Evolutionary conservation across 2,113 vertebrate genomes (phyloP).

Genomic region (Atlantisia rogersi): DNA sequence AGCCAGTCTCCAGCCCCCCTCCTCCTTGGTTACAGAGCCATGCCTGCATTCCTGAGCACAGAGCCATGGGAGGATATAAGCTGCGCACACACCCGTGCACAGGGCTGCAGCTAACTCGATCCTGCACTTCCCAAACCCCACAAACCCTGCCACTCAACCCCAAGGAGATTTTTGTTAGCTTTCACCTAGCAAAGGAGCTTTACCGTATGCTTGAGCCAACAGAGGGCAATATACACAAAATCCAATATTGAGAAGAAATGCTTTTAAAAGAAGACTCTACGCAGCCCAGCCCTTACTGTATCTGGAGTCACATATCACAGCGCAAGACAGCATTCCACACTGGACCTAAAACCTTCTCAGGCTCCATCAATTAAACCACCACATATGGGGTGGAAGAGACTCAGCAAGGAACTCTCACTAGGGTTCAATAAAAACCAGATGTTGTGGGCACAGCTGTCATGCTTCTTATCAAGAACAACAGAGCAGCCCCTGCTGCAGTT

Average conservation of each 20-base stretch:
- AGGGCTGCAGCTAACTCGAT: neutral
- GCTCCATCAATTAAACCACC: conserved; percentile 66
- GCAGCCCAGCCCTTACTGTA: conserved; percentile 24
- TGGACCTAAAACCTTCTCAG: conserved; percentile 60
- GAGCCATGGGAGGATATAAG: neutral
- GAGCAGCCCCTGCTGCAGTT: conserved; percentile 42
- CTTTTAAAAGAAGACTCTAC: conserved; percentile 9
- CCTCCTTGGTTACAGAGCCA: neutral
- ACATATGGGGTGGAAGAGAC: conserved; percentile 63
- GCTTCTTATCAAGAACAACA: conserved; percentile 51
- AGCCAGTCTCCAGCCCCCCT: neutral
- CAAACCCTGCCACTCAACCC: neutral
- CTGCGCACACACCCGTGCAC: neutral
- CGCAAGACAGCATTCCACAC: conserved; percentile 15
- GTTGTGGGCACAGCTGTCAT: conserved; percentile 53
- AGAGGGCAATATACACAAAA: conserved; percentile 64
- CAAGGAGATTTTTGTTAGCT: conserved; percentile 6
- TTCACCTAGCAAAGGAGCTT: neutral
- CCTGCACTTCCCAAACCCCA: neutral
- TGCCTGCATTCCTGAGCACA: neutral
- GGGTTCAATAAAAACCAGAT: conserved; percentile 54
- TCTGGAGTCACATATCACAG: conserved; percentile 55
- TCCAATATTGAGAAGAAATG: conserved; percentile 19
- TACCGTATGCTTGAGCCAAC: neutral
- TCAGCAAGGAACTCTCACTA: conserved; percentile 51